These are phyloP conservation scores for Catagonus wagneri DNA, from an alignment of 2,113 vertebrate species.

Conservation along the genomic window DNA sequence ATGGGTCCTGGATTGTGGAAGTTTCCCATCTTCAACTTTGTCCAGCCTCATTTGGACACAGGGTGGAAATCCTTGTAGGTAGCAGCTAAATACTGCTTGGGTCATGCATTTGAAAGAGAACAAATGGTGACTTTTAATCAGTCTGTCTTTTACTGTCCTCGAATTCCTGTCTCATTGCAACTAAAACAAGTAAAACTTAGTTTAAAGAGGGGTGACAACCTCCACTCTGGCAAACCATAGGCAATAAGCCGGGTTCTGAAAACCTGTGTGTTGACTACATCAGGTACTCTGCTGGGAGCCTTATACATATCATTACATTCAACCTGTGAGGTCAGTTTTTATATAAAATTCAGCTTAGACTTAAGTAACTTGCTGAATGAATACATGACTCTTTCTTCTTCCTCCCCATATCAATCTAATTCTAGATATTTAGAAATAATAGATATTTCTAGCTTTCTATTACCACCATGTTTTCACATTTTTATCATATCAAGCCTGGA, in stretches of 20 bases:
- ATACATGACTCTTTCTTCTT: background rate
- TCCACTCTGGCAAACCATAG: background rate
- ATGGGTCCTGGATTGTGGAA: background rate
- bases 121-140: background rate
- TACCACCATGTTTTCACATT: conserved; percentile 20
- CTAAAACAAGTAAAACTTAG: background rate
- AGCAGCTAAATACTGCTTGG: background rate
- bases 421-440: background rate
- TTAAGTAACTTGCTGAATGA: conserved; percentile 11
- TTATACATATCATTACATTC: background rate
- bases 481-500: background rate
- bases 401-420: conserved; percentile 9
- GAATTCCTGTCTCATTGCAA: background rate
- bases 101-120: conserved; percentile 51
- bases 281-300: background rate
- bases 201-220: background rate
- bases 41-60: background rate
- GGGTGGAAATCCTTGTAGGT: background rate
- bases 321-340: background rate
- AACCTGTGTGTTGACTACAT: background rate
- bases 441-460: conserved; percentile 35
- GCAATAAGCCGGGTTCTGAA: background rate
- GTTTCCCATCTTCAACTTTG: background rate
- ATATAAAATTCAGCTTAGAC: background rate
- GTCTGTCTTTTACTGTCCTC: conserved; percentile 18